phyloP scores from a whole-genome alignment of 2,113 vertebrate species.

The Haemorhous mexicanus region DNA sequence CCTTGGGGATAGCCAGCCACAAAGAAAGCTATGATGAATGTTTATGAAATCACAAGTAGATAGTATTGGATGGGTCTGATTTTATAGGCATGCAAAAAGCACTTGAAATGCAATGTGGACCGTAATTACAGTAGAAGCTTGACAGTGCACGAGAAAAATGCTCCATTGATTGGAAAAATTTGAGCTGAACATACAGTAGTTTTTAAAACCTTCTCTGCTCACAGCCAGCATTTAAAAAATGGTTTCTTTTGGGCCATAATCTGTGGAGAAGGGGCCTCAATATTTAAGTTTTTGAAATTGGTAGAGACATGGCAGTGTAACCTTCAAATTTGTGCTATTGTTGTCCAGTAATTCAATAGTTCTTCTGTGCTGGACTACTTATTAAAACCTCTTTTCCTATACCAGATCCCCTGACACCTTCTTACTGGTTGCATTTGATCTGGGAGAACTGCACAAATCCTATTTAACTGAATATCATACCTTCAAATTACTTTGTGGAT shows the following conservation, averaged over 20 bases:
- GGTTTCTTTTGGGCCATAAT: not conserved
- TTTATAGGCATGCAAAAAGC: not conserved
- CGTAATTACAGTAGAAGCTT: conserved; percentile 2
- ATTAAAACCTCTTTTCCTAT: not conserved
- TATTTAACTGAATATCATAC: not conserved
- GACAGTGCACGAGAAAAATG: conserved; percentile 15
- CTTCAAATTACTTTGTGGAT: not conserved
- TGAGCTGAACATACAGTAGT: not conserved
- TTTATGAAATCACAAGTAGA: conserved; percentile 2
- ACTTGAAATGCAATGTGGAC: not conserved
- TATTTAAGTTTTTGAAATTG: not conserved
- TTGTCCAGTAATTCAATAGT: not conserved
- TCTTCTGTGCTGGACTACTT: not conserved
- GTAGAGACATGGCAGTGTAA: not conserved
- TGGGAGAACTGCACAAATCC: not conserved
- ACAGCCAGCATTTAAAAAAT: not conserved
- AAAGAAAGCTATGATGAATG: not conserved
- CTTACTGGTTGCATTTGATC: not conserved
- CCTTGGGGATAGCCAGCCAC: not conserved
- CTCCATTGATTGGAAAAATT: conserved; percentile 36
- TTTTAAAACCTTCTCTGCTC: not conserved
- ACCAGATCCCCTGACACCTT: not conserved
- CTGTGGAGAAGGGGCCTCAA: not conserved
- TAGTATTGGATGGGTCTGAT: not conserved
- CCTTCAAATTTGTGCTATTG: not conserved